phyloP scores from a whole-genome alignment of 2,888 invertebrate species.

The Amblyjoppa fuscipennis region DNA sequence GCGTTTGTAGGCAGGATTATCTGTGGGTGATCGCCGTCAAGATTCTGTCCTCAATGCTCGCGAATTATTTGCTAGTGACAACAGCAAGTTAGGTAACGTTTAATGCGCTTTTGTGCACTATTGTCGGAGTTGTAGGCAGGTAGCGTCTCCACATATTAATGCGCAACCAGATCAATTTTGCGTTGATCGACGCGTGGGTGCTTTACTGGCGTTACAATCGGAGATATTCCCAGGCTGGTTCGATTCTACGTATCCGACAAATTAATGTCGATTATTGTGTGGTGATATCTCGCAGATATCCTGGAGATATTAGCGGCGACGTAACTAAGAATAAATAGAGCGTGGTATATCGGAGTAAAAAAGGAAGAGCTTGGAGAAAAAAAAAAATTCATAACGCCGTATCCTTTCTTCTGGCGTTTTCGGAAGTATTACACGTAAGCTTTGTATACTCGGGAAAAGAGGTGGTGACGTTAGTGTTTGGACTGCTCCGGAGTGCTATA shows the following conservation, averaged over 20 bases:
- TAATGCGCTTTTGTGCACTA: neutral
- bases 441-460: neutral
- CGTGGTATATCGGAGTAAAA: neutral
- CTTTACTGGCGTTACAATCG: neutral
- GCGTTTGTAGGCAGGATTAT: neutral
- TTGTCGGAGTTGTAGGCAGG: neutral
- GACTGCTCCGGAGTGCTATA: neutral
- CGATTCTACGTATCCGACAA: neutral
- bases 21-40: neutral
- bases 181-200: neutral
- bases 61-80: neutral
- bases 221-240: neutral
- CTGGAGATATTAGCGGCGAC: too few relatives aligned
- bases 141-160: neutral
- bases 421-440: neutral
- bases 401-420: neutral
- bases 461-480: neutral
- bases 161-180: neutral
- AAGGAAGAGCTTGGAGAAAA: neutral
- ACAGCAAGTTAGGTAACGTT: neutral
- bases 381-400: neutral
- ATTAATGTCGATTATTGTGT: neutral
- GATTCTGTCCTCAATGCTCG: neutral
- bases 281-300: too few relatives aligned
- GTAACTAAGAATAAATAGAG: too few relatives aligned